A percentile compares a stretch with the other conserved stretches of the same genome.
Conservation (phyloP, 1,140 invertebrate genomes). For the Drosophila neocordata region DNA sequence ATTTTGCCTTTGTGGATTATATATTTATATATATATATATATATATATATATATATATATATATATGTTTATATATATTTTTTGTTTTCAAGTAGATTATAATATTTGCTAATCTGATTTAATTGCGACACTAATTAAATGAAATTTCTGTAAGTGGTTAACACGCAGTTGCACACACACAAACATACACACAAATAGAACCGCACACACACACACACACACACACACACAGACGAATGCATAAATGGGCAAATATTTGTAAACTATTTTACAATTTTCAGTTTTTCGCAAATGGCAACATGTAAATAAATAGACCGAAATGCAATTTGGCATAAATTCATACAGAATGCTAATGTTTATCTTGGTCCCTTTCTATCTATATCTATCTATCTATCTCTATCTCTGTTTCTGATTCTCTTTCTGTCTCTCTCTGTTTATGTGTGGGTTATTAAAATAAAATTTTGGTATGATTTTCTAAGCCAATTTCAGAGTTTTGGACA, state of each 20-base stretch:
- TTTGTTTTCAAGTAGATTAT: conserved; percentile 37
- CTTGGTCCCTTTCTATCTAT: not conserved
- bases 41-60: not conserved
- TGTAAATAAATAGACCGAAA: conserved; percentile 20
- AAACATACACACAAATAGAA: conserved; percentile 22
- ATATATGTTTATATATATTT: not conserved
- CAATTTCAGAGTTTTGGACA: conserved; percentile 24
- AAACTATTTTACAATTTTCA: conserved; percentile 34
- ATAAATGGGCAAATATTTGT: conserved; percentile 22
- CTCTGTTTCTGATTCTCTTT: not conserved
- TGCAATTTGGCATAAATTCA: conserved; percentile 29
- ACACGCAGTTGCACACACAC: conserved; percentile 31
- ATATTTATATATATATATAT: too few relatives aligned
- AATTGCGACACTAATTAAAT: conserved; percentile 58
- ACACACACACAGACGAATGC: conserved; percentile 10
- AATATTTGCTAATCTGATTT: conserved; percentile 17
- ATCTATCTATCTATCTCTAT: conserved; percentile 7
- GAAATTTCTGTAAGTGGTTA: conserved; percentile 60
- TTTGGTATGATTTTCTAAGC: conserved; percentile 6
- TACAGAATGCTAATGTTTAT: conserved; percentile 22
- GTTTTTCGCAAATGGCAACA: conserved; percentile 7
- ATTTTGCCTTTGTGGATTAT: too few relatives aligned
- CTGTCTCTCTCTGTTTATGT: conserved; percentile 25
- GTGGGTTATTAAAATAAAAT: conserved; percentile 11
- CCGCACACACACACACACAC: conserved; percentile 11